A percentile compares a stretch with the other conserved stretches of the same genome.
Evolutionary conservation across 2,113 vertebrate genomes (phyloP).

Genomic region (Sphyrna mokarran): DNA sequence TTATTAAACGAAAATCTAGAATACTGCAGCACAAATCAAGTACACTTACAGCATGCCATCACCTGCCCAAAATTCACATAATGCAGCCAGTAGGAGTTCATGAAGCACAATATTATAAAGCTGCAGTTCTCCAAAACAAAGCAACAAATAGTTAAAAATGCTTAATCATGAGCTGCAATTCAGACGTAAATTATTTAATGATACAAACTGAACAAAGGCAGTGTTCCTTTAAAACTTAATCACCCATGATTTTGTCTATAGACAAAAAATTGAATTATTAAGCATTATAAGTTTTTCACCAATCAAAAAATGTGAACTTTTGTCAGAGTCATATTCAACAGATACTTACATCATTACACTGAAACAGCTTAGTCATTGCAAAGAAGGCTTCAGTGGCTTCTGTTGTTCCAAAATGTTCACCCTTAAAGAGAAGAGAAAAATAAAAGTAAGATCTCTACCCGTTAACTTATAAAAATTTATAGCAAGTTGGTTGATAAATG

Average conservation of each 20-base stretch:
- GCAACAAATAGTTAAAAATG: neutral
- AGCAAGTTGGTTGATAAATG: neutral
- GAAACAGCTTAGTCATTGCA: constrained; percentile 95
- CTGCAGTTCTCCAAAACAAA: neutral
- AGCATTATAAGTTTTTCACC: neutral
- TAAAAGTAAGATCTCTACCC: rapidly evolving
- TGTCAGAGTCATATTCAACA: neutral
- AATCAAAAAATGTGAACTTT: neutral
- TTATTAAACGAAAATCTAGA: neutral
- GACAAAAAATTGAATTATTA: neutral
- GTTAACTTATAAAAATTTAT: neutral
- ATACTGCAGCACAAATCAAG: neutral
- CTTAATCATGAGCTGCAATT: neutral
- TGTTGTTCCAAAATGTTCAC: constrained; percentile 89
- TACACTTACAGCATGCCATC: neutral
- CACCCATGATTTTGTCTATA: neutral
- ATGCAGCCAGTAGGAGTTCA: neutral
- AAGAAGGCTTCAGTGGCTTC: constrained; percentile 97
- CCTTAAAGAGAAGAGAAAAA: constrained; percentile 55
- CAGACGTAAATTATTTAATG: neutral
- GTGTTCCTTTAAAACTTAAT: neutral
- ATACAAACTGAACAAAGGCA: neutral
- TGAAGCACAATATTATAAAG: neutral
- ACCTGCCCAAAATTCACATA: neutral
- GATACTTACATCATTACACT: constrained; percentile 85